These are phyloP conservation scores for Macrotis lagotis DNA, from an alignment of 2,113 vertebrate species.

Conservation along the genomic window DNA sequence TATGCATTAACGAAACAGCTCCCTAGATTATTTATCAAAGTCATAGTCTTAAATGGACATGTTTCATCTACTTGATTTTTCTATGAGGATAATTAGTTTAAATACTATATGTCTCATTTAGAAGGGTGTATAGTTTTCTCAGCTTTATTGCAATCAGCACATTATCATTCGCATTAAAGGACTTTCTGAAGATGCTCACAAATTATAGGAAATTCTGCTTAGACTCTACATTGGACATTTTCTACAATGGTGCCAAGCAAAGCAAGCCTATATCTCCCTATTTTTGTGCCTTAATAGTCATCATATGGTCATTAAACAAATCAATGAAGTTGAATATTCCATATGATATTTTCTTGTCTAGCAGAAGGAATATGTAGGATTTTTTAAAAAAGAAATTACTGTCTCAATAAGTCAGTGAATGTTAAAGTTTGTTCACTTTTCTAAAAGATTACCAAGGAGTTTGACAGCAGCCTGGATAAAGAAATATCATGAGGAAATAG, in stretches of 20 bases:
- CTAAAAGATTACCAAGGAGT: conserved; percentile 48
- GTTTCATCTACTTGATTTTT: too few relatives aligned
- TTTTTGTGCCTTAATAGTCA: background rate
- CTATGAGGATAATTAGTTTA: too few relatives aligned
- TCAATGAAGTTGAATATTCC: background rate
- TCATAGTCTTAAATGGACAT: too few relatives aligned
- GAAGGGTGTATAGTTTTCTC: too few relatives aligned
- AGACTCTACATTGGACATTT: background rate
- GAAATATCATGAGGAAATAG: conserved; percentile 49
- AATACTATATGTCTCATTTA: too few relatives aligned
- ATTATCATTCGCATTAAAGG: background rate
- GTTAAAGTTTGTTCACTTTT: conserved; percentile 42
- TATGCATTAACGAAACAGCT: too few relatives aligned
- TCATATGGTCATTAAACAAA: background rate
- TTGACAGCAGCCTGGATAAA: conserved; percentile 55
- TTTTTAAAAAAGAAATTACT: background rate
- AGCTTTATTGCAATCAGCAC: background rate
- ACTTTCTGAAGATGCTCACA: background rate
- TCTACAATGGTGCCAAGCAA: background rate
- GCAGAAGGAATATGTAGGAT: conserved; percentile 9
- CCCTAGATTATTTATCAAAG: too few relatives aligned
- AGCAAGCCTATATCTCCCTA: background rate
- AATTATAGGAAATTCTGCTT: background rate
- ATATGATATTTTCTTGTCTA: conserved; percentile 24
- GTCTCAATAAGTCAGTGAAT: conserved; percentile 22